phyloP scores from a whole-genome alignment of 2,113 vertebrate species.

The Mirza zaza region DNA sequence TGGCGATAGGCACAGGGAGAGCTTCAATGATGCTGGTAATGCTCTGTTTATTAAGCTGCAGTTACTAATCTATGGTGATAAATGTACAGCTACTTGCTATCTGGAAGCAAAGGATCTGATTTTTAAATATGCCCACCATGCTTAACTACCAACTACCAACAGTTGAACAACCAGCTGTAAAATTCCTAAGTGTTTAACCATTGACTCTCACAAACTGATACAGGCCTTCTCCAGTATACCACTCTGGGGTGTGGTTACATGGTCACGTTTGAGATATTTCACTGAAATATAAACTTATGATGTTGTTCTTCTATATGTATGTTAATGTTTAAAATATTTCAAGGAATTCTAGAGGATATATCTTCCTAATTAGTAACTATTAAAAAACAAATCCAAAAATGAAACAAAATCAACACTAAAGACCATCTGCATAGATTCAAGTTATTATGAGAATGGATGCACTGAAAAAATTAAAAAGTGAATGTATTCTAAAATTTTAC shows the following conservation, averaged over 20 bases:
- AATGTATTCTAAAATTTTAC: not conserved
- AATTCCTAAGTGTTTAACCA: not conserved
- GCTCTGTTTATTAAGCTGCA: not conserved
- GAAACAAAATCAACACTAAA: not conserved
- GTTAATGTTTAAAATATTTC: not conserved
- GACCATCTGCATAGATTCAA: not conserved
- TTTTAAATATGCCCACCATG: not conserved
- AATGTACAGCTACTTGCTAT: not conserved
- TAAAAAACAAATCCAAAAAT: not conserved
- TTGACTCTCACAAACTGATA: not conserved
- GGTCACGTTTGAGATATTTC: not conserved
- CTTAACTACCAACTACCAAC: not conserved
- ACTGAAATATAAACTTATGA: not conserved
- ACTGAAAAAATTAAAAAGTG: not conserved
- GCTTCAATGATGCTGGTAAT: not conserved
- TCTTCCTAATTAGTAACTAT: not conserved
- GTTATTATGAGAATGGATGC: not conserved
- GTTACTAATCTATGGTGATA: not conserved
- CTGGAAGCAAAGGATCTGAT: not conserved
- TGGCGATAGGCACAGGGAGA: not conserved
- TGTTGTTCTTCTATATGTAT: not conserved
- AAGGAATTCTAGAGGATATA: not conserved
- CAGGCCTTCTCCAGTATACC: not conserved
- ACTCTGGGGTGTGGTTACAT: not conserved
- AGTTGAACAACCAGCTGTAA: not conserved